Evolutionary conservation across 2,888 invertebrate species (phyloP), one percentile per base, ranked within the genome.

Genomic region (Thecocarcelia acutangulata): DNA sequence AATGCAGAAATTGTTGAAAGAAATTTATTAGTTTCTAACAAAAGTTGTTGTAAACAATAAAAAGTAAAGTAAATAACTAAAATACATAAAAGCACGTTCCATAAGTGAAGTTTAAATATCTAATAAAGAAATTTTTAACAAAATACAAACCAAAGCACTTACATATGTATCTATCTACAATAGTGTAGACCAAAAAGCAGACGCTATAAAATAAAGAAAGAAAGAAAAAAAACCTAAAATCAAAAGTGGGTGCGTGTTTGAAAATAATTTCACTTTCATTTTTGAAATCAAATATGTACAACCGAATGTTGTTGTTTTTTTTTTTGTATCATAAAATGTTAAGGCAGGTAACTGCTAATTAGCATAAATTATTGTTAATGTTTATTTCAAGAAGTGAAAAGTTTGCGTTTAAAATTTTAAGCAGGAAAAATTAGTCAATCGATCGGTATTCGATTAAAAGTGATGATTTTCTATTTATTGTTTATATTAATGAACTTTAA

Each of bases 231-330:
- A 24, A 54, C 15, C 3, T 2, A 58, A 58, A 17, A 46, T 42
- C n/a, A n/a, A 66, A 56, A 33, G 75, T 73, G 76, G 80, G 83
- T 83, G 80, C 83, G 76, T 83, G 80, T 74, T 73, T 11, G 42
- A 80, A 80, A 68, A 12, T 48, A 73, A 80, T 80, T 80, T 76
- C 83, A 80, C 80, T 80, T 80, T 83, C 83, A 69, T 83, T 83
- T 74, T 50, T 52, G 1, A 69, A 56, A 69, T 56, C 40, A 28
- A 66, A 52, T 33, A 58, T 13, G 24, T 8, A 33, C 33, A 9
- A 33, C 33, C 6, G n/a, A n/a, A n/a, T n/a, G n/a, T n/a, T n/a
- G n/a, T n/a, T n/a, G n/a, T n/a, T n/a, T n/a, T n/a, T n/a, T n/a
- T n/a, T n/a, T n/a, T n/a, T n/a, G n/a, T n/a, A n/a, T n/a, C n/a